Evolutionary conservation across 2,113 vertebrate species (phyloP).

Genomic region (Alethe diademata): DNA sequence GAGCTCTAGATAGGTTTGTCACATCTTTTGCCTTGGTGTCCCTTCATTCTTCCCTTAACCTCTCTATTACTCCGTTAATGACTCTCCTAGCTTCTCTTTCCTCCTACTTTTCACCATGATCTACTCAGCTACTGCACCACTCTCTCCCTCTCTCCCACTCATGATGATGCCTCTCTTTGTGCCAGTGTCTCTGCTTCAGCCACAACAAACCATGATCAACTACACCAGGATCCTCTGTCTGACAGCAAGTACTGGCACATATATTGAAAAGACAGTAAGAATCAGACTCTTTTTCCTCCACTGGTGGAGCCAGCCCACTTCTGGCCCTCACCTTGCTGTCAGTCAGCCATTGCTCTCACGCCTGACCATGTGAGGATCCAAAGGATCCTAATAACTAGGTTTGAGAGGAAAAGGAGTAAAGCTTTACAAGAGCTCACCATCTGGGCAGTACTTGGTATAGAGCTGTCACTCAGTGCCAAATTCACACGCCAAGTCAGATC

Average conservation of each 20-base stretch:
- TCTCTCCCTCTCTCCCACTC: not conserved
- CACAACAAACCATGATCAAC: not conserved
- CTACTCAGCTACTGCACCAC: not conserved
- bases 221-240: not conserved
- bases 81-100: not conserved
- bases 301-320: not conserved
- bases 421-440: not conserved
- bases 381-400: not conserved
- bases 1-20: not conserved
- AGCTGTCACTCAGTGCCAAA: constrained; percentile 10
- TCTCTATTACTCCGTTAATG: not conserved
- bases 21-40: not conserved
- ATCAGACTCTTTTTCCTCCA: not conserved
- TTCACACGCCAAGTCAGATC: not conserved
- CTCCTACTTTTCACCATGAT: not conserved
- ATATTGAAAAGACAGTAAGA: not conserved
- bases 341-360: not conserved
- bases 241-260: not conserved
- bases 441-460: not conserved
- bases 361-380: not conserved
- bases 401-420: not conserved
- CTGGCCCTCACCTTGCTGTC: not conserved
- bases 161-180: not conserved
- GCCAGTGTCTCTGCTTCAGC: not conserved
- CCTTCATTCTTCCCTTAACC: not conserved